Conservation (phyloP, 2,797 vertebrate species). For the Enteromius viviparus region DNA sequence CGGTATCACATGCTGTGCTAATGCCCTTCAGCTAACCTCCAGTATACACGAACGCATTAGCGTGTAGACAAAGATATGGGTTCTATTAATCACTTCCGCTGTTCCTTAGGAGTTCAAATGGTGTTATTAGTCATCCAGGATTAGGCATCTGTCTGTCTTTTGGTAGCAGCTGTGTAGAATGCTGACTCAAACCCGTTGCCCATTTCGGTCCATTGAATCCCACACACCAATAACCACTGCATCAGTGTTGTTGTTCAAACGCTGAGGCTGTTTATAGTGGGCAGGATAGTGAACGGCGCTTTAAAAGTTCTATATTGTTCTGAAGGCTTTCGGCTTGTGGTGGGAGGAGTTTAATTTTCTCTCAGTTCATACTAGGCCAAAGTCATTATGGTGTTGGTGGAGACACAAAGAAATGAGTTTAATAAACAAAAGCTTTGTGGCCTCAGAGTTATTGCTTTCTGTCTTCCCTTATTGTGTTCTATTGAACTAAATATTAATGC, state of each 20-base stretch:
- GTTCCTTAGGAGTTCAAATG: neutral
- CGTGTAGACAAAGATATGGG: neutral
- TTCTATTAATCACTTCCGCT: neutral
- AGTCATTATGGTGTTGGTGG: conserved; percentile 8
- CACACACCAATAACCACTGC: neutral
- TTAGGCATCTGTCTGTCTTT: neutral
- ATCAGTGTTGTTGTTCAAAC: neutral
- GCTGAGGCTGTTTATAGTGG: neutral
- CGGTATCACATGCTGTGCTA: conserved; percentile 49
- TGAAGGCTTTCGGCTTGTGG: neutral
- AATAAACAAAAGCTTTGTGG: conserved; percentile 28
- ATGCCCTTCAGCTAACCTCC: conserved; percentile 47
- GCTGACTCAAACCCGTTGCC: neutral
- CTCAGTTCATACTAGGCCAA: conserved; percentile 4
- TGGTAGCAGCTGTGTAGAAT: neutral
- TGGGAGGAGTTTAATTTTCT: conserved; percentile 26
- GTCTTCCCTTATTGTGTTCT: neutral
- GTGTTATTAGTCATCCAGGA: neutral
- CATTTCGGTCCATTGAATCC: neutral
- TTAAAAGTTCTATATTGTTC: conserved; percentile 10
- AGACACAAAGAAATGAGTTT: neutral
- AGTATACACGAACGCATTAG: conserved; percentile 21
- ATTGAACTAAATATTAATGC: neutral
- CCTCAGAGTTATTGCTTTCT: neutral
- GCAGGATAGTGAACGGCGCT: conserved; percentile 15